Evolutionary conservation across 2,888 invertebrate genomes (phyloP).

Genomic region (Tribolium freemani): DNA sequence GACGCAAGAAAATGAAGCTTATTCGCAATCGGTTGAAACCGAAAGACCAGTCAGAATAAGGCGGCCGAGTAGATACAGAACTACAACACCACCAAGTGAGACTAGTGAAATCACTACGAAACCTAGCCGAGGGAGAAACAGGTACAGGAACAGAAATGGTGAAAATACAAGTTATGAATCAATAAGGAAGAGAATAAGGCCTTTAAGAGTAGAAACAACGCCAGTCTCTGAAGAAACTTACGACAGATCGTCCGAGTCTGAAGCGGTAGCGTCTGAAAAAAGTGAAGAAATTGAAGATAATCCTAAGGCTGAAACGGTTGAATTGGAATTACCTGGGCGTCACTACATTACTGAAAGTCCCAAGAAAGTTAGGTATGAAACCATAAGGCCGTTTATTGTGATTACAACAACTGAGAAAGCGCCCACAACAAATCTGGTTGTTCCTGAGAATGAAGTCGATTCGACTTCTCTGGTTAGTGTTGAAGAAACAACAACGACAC

Average conservation of each 20-base stretch:
- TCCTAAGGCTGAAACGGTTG: background rate
- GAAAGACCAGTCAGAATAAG: slow-evolving; percentile 50
- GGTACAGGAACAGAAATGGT: slow-evolving; percentile 16
- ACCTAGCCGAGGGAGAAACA: slow-evolving; percentile 17
- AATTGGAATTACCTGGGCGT: slow-evolving; percentile 10
- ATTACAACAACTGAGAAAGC: slow-evolving; percentile 44
- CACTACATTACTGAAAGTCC: background rate
- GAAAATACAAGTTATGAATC: slow-evolving; percentile 7
- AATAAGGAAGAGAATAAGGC: slow-evolving; percentile 13
- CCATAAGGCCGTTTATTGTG: slow-evolving; percentile 30
- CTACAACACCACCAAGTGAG: slow-evolving; percentile 14
- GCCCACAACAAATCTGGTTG: slow-evolving; percentile 48
- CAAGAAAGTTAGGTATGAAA: slow-evolving; percentile 6
- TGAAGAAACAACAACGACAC: slow-evolving; percentile 54
- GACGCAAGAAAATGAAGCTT: slow-evolving; percentile 52
- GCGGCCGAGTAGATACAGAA: slow-evolving; percentile 48
- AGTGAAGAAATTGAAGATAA: slow-evolving; percentile 30
- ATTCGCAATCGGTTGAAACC: slow-evolving; percentile 46
- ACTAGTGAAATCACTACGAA: background rate
- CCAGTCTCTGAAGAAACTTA: slow-evolving; percentile 13
- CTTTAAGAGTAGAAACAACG: slow-evolving; percentile 9
- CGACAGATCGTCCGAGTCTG: background rate
- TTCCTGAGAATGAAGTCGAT: slow-evolving; percentile 64
- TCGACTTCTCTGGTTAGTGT: slow-evolving; percentile 47
- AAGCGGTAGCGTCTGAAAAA: slow-evolving; percentile 10